phyloP scores from a whole-genome alignment of 2,113 vertebrate genomes.

The Stegostoma tigrinum region DNA sequence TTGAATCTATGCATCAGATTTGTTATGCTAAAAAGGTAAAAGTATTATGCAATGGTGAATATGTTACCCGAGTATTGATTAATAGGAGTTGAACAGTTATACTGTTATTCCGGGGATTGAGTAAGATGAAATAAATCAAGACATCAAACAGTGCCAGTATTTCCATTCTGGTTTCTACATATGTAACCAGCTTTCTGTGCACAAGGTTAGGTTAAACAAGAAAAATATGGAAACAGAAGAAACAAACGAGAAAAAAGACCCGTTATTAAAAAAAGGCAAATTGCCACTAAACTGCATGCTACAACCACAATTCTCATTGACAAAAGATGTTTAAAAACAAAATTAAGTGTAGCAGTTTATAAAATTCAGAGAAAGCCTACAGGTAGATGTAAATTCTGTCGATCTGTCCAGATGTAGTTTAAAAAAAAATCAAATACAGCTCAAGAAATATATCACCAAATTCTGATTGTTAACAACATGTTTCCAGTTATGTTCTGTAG shows the following conservation, averaged over 20 bases:
- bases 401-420: background rate
- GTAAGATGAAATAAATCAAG: background rate
- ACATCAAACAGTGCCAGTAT: background rate
- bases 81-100: background rate
- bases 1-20: background rate
- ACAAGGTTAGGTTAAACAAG: background rate
- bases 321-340: background rate
- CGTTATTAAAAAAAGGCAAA: background rate
- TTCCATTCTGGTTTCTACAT: background rate
- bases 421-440: background rate
- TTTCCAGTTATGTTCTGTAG: background rate
- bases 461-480: background rate
- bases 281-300: background rate
- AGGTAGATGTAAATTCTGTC: background rate
- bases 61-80: constrained; percentile 10
- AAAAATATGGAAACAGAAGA: background rate
- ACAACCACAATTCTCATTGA: background rate
- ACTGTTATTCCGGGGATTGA: background rate
- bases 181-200: background rate
- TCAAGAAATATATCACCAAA: background rate
- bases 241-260: background rate
- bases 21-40: background rate
- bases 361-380: background rate
- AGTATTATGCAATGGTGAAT: background rate
- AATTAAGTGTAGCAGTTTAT: background rate